These are phyloP conservation scores for Antheraea assamensis DNA, from an alignment of 2,888 invertebrate species.

Conservation along the genomic window DNA sequence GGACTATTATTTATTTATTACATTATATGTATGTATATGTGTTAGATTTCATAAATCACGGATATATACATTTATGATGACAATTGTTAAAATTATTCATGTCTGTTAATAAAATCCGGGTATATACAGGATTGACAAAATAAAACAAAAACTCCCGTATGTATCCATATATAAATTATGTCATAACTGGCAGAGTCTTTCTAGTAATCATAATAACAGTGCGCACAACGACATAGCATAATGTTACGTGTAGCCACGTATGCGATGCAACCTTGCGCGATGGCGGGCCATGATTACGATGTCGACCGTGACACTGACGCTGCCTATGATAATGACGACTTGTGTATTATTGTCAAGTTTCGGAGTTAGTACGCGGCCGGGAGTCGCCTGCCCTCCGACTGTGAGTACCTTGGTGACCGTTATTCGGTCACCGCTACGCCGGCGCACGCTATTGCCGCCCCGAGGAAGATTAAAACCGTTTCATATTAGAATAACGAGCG, in stretches of 20 bases:
- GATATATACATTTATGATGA: neutral
- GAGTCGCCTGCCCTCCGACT: conserved; percentile 57
- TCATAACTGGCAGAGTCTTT: neutral
- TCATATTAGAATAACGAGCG: conserved; percentile 53
- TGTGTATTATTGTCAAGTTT: conserved; percentile 45
- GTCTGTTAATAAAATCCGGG: neutral
- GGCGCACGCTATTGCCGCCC: conserved; percentile 44
- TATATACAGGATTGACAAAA: neutral
- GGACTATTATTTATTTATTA: too few species aligned
- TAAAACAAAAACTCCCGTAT: neutral
- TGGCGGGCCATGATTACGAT: conserved; percentile 63
- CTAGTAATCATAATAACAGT: conserved; percentile 43
- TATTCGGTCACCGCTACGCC: conserved; percentile 75
- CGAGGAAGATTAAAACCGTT: conserved; percentile 56
- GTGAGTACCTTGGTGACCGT: conserved; percentile 68
- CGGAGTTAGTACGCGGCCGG: conserved; percentile 49
- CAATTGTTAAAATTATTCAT: neutral
- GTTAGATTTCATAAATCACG: too few species aligned
- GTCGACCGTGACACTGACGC: conserved; percentile 77
- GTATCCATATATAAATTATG: neutral
- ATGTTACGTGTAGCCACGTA: conserved; percentile 67
- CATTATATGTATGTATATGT: too few species aligned
- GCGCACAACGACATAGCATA: conserved; percentile 51
- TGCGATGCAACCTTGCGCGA: conserved; percentile 71
- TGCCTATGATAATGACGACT: conserved; percentile 68